Conservation (phyloP, 1,140 invertebrate species). For the Homarus americanus region DNA sequence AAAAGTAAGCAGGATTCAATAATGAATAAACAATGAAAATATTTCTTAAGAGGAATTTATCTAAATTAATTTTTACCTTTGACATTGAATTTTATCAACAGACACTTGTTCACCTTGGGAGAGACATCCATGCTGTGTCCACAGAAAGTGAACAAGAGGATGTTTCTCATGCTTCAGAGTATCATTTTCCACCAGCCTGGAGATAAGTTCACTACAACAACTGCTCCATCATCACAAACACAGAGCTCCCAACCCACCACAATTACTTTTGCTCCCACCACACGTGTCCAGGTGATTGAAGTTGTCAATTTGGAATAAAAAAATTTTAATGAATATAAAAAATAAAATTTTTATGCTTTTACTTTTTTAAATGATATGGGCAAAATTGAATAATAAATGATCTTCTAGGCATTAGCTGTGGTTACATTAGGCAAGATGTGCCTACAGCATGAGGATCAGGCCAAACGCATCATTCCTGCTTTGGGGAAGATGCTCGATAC, state of each 20-base stretch:
- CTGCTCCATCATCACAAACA: slow-evolving; percentile 66
- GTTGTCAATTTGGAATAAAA: neutral
- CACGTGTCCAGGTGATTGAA: slow-evolving; percentile 53
- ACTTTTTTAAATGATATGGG: too few species aligned
- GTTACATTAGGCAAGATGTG: slow-evolving; percentile 80
- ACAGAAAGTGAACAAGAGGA: slow-evolving; percentile 77
- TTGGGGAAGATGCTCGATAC: slow-evolving; percentile 80
- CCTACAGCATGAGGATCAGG: slow-evolving; percentile 80
- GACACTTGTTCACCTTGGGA: slow-evolving; percentile 78
- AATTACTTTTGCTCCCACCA: slow-evolving; percentile 66
- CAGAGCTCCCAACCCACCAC: slow-evolving; percentile 69
- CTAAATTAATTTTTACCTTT: neutral
- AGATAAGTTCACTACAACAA: slow-evolving; percentile 7
- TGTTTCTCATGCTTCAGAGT: slow-evolving; percentile 79
- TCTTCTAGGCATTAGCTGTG: slow-evolving; percentile 76
- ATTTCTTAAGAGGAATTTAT: neutral
- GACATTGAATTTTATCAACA: slow-evolving; percentile 24
- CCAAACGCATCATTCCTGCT: slow-evolving; percentile 80
- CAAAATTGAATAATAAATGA: neutral
- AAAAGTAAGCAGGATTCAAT: neutral
- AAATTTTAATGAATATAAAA: neutral
- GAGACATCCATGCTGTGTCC: slow-evolving; percentile 79
- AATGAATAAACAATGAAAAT: neutral
- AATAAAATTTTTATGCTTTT: too few species aligned
- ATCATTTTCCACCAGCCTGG: slow-evolving; percentile 75